phyloP scores from a whole-genome alignment of 1,140 invertebrate genomes.

The Pinna nobilis region DNA sequence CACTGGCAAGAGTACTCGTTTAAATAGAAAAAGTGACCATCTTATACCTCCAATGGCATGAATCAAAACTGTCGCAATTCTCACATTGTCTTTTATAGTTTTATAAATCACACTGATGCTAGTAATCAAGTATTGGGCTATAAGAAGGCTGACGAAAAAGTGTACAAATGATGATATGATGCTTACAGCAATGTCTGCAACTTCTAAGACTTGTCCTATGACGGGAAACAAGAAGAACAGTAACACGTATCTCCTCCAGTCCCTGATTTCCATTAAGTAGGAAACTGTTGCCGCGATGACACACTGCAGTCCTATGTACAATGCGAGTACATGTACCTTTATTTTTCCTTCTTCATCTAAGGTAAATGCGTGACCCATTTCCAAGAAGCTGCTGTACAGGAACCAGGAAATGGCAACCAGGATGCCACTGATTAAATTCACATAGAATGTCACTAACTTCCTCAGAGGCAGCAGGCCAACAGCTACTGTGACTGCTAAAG shows the following conservation, averaged over 20 bases:
- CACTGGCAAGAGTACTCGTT: slow-evolving; percentile 71
- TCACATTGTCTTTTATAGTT: slow-evolving; percentile 62
- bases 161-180: slow-evolving; percentile 74
- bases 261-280: slow-evolving; percentile 73
- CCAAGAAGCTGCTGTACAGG: slow-evolving; percentile 43
- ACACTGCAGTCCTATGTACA: slow-evolving; percentile 71
- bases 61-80: slow-evolving; percentile 40
- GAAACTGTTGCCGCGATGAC: slow-evolving; percentile 70
- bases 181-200: slow-evolving; percentile 72
- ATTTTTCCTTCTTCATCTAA: not conserved
- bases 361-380: slow-evolving; percentile 6
- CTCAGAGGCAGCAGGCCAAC: slow-evolving; percentile 68
- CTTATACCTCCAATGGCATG: slow-evolving; percentile 66
- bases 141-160: slow-evolving; percentile 65
- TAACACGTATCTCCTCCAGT: slow-evolving; percentile 59
- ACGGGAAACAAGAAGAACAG: slow-evolving; percentile 75
- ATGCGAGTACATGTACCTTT: slow-evolving; percentile 62
- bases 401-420: slow-evolving; percentile 74
- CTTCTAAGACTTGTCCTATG: slow-evolving; percentile 71
- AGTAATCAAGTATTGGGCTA: slow-evolving; percentile 74
- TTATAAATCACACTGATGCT: slow-evolving; percentile 71
- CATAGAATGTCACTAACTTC: slow-evolving; percentile 75
- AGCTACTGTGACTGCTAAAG: not conserved
- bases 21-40: slow-evolving; percentile 64
- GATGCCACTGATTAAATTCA: slow-evolving; percentile 75